A percentile compares a stretch with the other conserved stretches of the same genome.
These are phyloP conservation scores for Enteromius radiatus DNA, from an alignment of 2,797 vertebrate species.

Conservation along the genomic window DNA sequence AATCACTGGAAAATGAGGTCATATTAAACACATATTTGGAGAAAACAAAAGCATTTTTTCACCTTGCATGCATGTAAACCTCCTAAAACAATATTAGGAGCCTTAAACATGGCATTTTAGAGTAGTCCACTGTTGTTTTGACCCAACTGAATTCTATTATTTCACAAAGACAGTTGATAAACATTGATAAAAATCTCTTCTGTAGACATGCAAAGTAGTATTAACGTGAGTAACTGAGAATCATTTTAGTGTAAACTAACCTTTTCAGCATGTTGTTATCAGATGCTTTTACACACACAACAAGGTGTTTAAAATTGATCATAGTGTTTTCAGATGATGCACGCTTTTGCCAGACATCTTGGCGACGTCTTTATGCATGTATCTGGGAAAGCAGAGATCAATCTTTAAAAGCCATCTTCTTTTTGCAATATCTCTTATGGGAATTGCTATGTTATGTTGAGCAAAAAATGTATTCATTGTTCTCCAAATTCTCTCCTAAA, in stretches of 20 bases:
- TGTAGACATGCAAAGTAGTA: too few relatives aligned
- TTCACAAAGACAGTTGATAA: background rate
- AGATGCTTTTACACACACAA: background rate
- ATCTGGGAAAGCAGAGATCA: slow-evolving; percentile 6
- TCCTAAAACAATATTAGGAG: too few relatives aligned
- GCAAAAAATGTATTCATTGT: background rate
- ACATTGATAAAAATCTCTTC: background rate
- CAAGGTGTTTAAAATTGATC: background rate
- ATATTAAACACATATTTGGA: too few relatives aligned
- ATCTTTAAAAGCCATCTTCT: background rate
- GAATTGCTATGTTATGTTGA: background rate
- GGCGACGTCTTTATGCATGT: background rate
- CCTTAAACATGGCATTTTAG: too few relatives aligned
- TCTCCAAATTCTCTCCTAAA: slow-evolving; percentile 20
- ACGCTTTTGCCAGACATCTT: background rate
- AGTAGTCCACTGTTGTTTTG: background rate
- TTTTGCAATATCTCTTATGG: background rate
- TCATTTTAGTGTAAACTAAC: background rate
- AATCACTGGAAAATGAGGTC: too few relatives aligned
- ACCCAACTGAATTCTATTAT: background rate
- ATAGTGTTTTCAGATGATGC: background rate
- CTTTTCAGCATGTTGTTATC: background rate
- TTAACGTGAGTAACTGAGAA: background rate
- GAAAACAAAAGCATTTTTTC: too few relatives aligned
- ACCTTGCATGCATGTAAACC: too few relatives aligned